These are phyloP conservation scores for Upupa epops DNA, from an alignment of 2,113 vertebrate species.

Conservation along the genomic window DNA sequence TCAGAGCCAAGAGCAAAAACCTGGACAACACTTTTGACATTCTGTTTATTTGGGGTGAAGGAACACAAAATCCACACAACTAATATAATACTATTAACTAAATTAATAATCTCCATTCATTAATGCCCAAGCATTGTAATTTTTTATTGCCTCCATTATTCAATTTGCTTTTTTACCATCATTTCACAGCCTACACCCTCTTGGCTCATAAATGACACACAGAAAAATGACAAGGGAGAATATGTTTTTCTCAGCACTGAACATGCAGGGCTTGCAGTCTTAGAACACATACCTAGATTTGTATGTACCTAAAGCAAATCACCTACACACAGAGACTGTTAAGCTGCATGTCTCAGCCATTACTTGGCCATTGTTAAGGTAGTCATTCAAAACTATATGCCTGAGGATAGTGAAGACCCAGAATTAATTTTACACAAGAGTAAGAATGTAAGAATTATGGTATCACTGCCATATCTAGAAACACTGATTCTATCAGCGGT, in stretches of 20 bases:
- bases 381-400: not conserved
- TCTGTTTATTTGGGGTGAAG: not conserved
- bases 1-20: not conserved
- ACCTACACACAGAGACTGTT: not conserved
- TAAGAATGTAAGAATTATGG: not conserved
- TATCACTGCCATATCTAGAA: not conserved
- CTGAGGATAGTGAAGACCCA: not conserved
- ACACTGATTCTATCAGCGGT: not conserved
- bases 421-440: not conserved
- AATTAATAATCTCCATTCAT: too few relatives aligned
- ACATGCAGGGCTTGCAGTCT: not conserved
- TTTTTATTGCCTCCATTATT: not conserved
- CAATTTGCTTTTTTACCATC: not conserved
- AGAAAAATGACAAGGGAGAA: not conserved
- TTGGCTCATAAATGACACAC: not conserved
- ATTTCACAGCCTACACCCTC: not conserved
- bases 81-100: too few relatives aligned
- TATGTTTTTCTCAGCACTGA: fast-evolving
- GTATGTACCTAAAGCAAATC: not conserved
- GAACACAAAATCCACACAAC: not conserved
- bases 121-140: not conserved
- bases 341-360: not conserved
- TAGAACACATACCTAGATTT: not conserved
- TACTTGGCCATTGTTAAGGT: not conserved
- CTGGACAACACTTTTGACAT: not conserved